Conservation (phyloP, 2,888 invertebrate species). For the Platycheirus albimanus region DNA sequence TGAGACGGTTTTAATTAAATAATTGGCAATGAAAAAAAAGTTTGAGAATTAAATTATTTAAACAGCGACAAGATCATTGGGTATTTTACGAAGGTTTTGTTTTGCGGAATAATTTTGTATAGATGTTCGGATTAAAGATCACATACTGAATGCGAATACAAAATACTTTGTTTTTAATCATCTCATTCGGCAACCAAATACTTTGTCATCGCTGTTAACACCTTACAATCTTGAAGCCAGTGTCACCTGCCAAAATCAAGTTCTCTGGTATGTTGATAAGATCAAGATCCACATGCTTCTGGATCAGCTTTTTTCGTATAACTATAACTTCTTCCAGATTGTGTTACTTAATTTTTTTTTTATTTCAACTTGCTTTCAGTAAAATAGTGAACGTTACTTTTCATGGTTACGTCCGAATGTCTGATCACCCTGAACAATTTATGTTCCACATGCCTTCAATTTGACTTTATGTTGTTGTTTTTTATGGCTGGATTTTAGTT, state of each 20-base stretch:
- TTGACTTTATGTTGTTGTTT: conserved; percentile 53
- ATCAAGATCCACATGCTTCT: conserved; percentile 27
- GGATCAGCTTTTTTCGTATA: conserved; percentile 2
- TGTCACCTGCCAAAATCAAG: conserved; percentile 17
- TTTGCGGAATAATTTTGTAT: too few species aligned
- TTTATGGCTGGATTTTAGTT: conserved; percentile 36
- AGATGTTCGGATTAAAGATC: too few species aligned
- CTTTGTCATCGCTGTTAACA: background rate
- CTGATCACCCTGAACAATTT: conserved; percentile 49
- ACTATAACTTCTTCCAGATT: background rate
- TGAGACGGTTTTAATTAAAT: too few species aligned
- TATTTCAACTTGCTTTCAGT: conserved; percentile 30
- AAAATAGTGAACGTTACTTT: conserved; percentile 46
- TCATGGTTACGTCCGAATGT: conserved; percentile 54
- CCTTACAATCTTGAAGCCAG: background rate
- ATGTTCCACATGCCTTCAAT: conserved; percentile 57
- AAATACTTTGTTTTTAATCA: background rate
- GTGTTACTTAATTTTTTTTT: conserved; percentile 24
- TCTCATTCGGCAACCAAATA: background rate
- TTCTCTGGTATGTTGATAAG: background rate
- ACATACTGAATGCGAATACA: too few species aligned
- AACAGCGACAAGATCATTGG: too few species aligned
- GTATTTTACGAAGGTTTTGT: too few species aligned
- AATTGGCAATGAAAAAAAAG: too few species aligned
- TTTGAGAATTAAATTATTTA: too few species aligned